Conservation (phyloP, 2,113 vertebrate species). For the Danionella cerebrum region DNA sequence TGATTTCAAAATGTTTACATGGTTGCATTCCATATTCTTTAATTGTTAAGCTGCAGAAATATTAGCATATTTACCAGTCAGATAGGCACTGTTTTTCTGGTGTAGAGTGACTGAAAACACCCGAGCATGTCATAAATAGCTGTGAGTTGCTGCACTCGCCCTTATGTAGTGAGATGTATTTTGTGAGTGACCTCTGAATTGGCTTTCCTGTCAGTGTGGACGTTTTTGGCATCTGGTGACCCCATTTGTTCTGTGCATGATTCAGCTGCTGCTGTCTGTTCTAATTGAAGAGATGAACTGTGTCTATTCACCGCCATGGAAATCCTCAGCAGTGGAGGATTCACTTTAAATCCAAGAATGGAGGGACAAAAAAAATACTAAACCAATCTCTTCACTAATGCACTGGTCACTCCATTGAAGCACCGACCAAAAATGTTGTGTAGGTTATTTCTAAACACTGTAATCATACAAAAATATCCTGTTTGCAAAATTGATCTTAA, state of each 20-base stretch:
- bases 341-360: no score
- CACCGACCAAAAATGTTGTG: not conserved
- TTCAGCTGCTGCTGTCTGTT: slow-evolving; percentile 56
- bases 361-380: no score
- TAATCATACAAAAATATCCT: not conserved
- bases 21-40: not conserved
- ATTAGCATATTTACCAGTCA: not conserved
- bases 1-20: not conserved
- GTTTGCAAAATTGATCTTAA: not conserved
- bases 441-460: not conserved
- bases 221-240: slow-evolving; percentile 52
- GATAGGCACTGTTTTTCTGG: not conserved
- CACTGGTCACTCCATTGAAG: not conserved
- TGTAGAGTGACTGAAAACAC: not conserved
- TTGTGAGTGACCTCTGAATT: slow-evolving; percentile 47
- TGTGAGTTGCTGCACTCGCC: slow-evolving; percentile 27
- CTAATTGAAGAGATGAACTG: slow-evolving; percentile 4
- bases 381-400: not conserved
- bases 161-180: slow-evolving; percentile 34
- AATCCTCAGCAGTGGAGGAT: not conserved
- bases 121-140: slow-evolving; percentile 37
- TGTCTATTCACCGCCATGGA: slow-evolving; percentile 15
- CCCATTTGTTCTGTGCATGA: slow-evolving; percentile 48
- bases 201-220: slow-evolving; percentile 48
- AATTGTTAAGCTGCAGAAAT: not conserved